Base-by-base conservation (phyloP, 2,888 invertebrate genomes). In the Eupithecia abbreviata region DNA sequence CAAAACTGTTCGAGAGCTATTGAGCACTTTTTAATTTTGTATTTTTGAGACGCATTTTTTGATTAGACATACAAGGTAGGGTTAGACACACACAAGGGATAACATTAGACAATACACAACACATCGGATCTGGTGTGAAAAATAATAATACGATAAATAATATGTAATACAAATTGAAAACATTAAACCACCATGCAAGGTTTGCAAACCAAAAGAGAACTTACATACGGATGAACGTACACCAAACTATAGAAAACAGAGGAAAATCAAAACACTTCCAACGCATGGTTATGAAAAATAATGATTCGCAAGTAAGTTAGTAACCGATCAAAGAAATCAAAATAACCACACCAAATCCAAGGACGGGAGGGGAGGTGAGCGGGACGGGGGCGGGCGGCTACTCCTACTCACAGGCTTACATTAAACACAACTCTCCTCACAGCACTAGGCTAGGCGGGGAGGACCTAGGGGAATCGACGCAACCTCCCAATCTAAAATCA, bases 91-190 rank as follows among this genome's bases (percentile, higher is more conserved):
- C 97, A 98, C 97, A 97, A 97, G 96, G 97, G 97, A 97, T 96
- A 96, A 97, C 97, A 97, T 97, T 97, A 97, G 97, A 97, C 97
- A 97, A 97, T 97, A 97, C 97, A 98, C 98, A 98, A 95, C 93
- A 95, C 95, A 93, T 93, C 93, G 93, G 93, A 94, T 95, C 95
- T 95, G 95, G 95, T 94, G 95, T 94, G 95, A 94, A 93, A 93
- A 92, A 89, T 89, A 92, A 91, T 87, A 89, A 88, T 85, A 62
- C 67, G 10, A n/a, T 43, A 68, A 68, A 43, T n/a, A 43, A 68
- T 43, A 45, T 43, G 12, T 15, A 86, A 81, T 84, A 87, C 82
- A 86, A 90, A 88, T 91, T 91, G 83, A 82, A 82, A 89, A 90
- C 88, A 85, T 87, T 83, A 88, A 90, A 90, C 88, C 93, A 92